A percentile compares a stretch with the other conserved stretches of the same genome.
phyloP scores from a whole-genome alignment of 2,113 vertebrate species.

The Cettia cetti region DNA sequence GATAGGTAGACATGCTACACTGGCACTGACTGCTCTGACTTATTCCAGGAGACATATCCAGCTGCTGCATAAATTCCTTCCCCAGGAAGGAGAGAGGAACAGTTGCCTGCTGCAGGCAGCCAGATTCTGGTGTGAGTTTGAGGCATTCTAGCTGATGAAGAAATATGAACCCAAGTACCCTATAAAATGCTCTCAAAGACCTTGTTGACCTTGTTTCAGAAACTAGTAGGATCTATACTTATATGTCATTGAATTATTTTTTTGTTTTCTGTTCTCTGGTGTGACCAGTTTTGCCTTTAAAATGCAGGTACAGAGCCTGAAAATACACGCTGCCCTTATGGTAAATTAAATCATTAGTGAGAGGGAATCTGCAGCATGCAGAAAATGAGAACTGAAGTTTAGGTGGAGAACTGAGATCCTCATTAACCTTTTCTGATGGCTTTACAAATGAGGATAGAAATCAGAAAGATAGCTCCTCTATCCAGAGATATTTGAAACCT shows the following conservation, averaged over 20 bases:
- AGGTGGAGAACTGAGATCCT: neutral
- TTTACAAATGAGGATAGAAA: neutral
- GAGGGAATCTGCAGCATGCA: neutral
- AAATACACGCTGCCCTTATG: fast-evolving
- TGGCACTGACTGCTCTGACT: neutral
- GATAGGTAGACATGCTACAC: neutral
- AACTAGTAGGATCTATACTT: neutral
- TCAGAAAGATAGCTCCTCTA: neutral
- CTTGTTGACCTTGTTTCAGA: neutral
- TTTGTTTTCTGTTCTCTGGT: too few species aligned
- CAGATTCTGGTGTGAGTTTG: neutral
- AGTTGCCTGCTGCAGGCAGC: neutral
- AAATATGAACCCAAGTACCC: neutral
- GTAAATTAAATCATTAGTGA: neutral
- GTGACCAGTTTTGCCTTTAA: neutral
- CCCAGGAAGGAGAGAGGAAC: neutral
- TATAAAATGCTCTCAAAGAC: neutral
- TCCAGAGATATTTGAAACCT: neutral
- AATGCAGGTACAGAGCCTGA: neutral
- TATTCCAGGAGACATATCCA: neutral
- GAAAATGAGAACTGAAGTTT: neutral
- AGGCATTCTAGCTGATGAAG: neutral
- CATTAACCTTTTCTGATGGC: neutral
- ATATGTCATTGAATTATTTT: neutral
- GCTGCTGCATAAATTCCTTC: neutral